Base-by-base conservation (phyloP, 2,113 vertebrate species). In the Hippocampus zosterae region DNA sequence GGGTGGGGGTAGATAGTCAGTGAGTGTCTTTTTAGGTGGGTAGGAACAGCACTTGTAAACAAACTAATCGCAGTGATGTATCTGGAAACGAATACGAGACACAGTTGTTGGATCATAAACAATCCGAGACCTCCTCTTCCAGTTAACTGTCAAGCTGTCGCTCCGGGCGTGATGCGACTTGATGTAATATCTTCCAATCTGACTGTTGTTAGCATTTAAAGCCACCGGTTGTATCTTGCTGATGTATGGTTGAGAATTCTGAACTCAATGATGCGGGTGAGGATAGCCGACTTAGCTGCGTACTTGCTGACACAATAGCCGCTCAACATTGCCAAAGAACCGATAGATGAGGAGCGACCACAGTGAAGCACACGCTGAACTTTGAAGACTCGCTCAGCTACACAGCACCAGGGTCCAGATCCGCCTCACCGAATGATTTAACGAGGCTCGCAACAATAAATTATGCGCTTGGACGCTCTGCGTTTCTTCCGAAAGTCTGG, bases 21-120 rank as follows among this genome's bases (percentile, higher is more conserved):
- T 46, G 46, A 65, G 18, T 25, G 11, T 44, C n/a, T 41, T 37
- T 37, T 37, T 37, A 46, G 21, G 41, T 1, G 41, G 25, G n/a
- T 16, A 33, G 57, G 57, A 60, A 60, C 57, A 27, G 16, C 7
- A 8, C 62, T 65, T 65, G n/a, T 46, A 27, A 44, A 65, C 42
- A 65, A 65, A 42, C 21, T 44, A 65, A 65, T 65, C 46, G 8
- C 0, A 25, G 62, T 65, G 62, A 42, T 42, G 42, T 46, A 27
- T 65, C 7, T 65, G 12, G 42, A 25, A 46, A 44, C 41, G 11
- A 11, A 25, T 11, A 56, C 15, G 55, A 56, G 55, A 56, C 53
- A 25, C 57, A 33, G 42, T 65, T 65, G 63, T 65, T 65, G n/a
- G 23, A 65, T 27, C 23, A 46, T 65, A 23, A 65, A 42, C 63